Conservation (phyloP, 1,140 invertebrate species). For the Cydia splendana region DNA sequence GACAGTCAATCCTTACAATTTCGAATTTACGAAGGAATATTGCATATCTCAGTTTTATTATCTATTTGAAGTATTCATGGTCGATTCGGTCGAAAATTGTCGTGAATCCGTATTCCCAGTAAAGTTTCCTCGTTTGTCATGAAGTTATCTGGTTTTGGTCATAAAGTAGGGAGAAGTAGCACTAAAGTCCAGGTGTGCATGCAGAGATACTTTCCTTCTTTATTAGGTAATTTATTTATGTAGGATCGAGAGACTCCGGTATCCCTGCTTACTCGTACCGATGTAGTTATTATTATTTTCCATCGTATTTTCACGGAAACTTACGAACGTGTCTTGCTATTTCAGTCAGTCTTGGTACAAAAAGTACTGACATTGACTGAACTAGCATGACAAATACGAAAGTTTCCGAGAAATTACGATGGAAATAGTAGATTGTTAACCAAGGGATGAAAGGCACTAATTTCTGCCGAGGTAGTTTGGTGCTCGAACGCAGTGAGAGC, state of each 20-base stretch:
- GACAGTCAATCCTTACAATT: background rate
- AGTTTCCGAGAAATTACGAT: too few species aligned
- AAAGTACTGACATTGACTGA: too few species aligned
- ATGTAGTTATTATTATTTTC: too few species aligned
- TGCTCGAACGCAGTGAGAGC: too few species aligned
- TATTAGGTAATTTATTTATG: background rate
- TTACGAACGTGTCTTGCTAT: too few species aligned
- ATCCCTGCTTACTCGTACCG: background rate
- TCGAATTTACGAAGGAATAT: constrained; percentile 10
- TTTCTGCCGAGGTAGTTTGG: too few species aligned
- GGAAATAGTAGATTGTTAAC: too few species aligned
- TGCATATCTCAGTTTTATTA: constrained; percentile 23
- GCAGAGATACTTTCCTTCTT: constrained; percentile 3
- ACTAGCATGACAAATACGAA: too few species aligned
- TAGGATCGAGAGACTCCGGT: background rate
- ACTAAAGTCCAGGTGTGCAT: background rate
- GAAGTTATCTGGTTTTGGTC: background rate
- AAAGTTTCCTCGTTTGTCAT: background rate
- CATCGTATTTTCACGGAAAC: too few species aligned
- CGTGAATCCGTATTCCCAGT: constrained; percentile 2
- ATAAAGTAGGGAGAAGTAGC: background rate
- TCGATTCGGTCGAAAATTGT: background rate
- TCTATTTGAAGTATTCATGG: background rate
- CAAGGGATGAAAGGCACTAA: too few species aligned
- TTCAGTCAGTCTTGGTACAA: too few species aligned